Base-by-base conservation (phyloP, 2,888 invertebrate genomes). In the Leptarthrus brevirostris region DNA sequence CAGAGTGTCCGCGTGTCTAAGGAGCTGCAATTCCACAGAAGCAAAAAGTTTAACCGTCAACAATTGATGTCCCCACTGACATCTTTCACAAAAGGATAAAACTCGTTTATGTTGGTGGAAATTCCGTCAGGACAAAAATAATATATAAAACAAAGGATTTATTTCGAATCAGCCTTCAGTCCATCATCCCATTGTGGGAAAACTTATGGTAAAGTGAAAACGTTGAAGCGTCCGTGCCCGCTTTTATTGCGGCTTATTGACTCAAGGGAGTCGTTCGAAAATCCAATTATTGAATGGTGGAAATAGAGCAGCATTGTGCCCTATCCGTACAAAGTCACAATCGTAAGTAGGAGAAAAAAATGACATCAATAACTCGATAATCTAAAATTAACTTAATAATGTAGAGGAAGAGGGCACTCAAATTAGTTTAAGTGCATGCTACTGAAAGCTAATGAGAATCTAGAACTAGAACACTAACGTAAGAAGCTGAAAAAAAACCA, bases 371-470 rank as follows among this genome's bases (percentile, higher is more conserved):
- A 64, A 64, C 64, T 64, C 52, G 69, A 69, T 52, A 52, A 52
- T 69, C 52, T 69, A 69, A 69, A 69, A 52, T 69, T 69, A 69
- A 52, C 69, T 34, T 69, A 52, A 52, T 49, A 69, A 69, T 52
- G 52, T 16, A 52, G 69, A 52, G 34, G 34, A 66, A 52, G 52
- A 47, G 64, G 64, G 16, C 64, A 44, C 49, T n/a, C 52, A 69
- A 69, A 69, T 69, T 69, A 52, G 69, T 69, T 69, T 69, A 69
- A 69, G 69, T 69, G 69, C 69, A 69, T 16, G 64, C 58, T 47
- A 64, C 64, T 64, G 47, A 58, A 58, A 58, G n/a, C n/a, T n/a
- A n/a, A n/a, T n/a, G n/a, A n/a, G n/a, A n/a, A n/a, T n/a, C n/a
- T n/a, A n/a, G n/a, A 58, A 36, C 58, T 58, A 58, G 58, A 58